A percentile compares a stretch with the other conserved stretches of the same genome.
phyloP scores from a whole-genome alignment of 2,797 vertebrate genomes.

The Anniella stebbinsi region DNA sequence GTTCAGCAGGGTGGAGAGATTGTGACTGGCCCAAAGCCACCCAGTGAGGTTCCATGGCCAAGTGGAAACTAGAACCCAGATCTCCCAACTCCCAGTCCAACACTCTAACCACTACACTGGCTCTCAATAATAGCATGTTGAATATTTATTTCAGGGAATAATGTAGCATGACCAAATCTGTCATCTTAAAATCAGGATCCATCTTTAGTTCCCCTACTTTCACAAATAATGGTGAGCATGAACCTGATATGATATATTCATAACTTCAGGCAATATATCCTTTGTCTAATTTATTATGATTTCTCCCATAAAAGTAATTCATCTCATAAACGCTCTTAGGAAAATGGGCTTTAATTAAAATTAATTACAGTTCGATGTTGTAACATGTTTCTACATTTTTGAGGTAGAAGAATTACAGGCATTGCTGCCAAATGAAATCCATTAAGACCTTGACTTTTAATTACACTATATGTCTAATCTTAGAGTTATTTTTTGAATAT shows the following conservation, averaged over 20 bases:
- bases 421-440: slow-evolving; percentile 20
- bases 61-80: too few species aligned
- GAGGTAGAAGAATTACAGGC: slow-evolving; percentile 22
- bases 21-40: too few species aligned
- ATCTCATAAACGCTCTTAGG: neutral
- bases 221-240: slow-evolving; percentile 38
- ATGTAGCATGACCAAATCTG: neutral
- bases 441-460: slow-evolving; percentile 18
- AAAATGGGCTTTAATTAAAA: slow-evolving; percentile 39
- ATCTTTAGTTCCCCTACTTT: neutral
- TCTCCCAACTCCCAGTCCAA: too few species aligned
- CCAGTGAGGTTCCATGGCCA: too few species aligned
- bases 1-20: too few species aligned
- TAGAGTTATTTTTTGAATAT: neutral
- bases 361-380: slow-evolving; percentile 5
- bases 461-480: neutral
- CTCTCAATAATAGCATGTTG: neutral
- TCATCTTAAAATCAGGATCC: neutral
- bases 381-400: slow-evolving; percentile 21
- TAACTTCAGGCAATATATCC: slow-evolving; percentile 37
- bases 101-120: too few species aligned
- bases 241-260: neutral
- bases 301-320: slow-evolving; percentile 43
- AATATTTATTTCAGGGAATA: neutral
- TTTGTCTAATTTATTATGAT: slow-evolving; percentile 47